Base-by-base conservation (phyloP, 2,797 vertebrate species). In the Myoxocephalus aenaeus region DNA sequence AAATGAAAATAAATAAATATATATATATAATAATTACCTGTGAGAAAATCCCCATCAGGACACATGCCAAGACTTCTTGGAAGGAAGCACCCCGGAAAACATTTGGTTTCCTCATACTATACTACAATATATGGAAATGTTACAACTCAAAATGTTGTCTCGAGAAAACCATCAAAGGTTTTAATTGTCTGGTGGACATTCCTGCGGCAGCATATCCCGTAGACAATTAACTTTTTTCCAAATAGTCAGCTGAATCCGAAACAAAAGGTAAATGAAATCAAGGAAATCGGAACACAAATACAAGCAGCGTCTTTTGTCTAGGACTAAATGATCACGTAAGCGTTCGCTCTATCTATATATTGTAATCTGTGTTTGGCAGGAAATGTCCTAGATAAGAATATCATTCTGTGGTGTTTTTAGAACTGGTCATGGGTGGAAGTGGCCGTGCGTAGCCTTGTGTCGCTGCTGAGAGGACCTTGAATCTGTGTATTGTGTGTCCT, bases 401-500 rank as follows among this genome's bases (percentile, higher is more conserved):
- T n/a, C 27, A 14, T 25, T 38, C 20, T 59, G 11, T n/a, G 25
- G 20, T 62, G 17, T 74, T 46, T 56, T n/a, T 50, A 10, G 13
- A 50, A 61, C 8, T 46, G 56, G 27, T 50, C 15, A 57, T 4
- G 7, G 2, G 2, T 27, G 27, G 2, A 59, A 40, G 20, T 25
- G 2, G 7, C 22, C 7, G 1, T 36, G 22, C 4, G 7, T 29
- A 10, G 1, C 27, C 25, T 69, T 34, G 25, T 36, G 20, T 7
- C 54, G 27, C 17, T 48, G 48, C 65, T 56, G 48, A 77, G 42
- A 65, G 46, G 44, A 46, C 17, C 5, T 59, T 50, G 34, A 58
- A 46, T 56, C 5, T 1, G 13, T 15, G 67, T 65, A 59, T 56
- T 80, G n/a, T 62, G 71, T 42, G 54, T 75, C 70, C 53, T 10